A percentile compares a stretch with the other conserved stretches of the same genome.
Evolutionary conservation across 2,888 invertebrate genomes (phyloP).

Genomic region (Agriotes lineatus): DNA sequence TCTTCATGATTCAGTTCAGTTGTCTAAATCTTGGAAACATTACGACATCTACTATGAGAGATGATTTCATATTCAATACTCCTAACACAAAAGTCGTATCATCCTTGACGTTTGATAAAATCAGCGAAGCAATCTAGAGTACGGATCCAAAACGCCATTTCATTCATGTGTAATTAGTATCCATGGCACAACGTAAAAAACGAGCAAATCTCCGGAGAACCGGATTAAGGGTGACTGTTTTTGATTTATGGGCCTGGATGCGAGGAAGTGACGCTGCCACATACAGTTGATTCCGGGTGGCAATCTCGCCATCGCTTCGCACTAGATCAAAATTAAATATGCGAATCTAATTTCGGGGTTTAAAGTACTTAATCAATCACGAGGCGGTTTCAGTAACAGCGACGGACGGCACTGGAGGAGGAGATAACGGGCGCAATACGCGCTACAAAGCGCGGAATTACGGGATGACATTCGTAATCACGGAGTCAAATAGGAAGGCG

Average conservation of each 20-base stretch:
- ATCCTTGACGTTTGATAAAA: background rate
- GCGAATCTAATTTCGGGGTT: slow-evolving; percentile 65
- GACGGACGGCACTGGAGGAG: slow-evolving; percentile 49
- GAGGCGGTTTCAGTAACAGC: slow-evolving; percentile 50
- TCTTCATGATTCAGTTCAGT: too few relatives aligned
- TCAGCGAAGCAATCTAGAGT: background rate
- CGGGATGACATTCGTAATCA: slow-evolving; percentile 63
- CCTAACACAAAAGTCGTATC: background rate
- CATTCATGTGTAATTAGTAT: slow-evolving; percentile 65
- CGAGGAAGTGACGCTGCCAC: slow-evolving; percentile 60
- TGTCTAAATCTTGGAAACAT: too few relatives aligned
- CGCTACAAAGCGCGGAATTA: slow-evolving; percentile 57
- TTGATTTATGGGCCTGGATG: slow-evolving; percentile 64
- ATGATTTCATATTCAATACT: too few relatives aligned
- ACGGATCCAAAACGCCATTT: slow-evolving; percentile 59
- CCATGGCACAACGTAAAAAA: slow-evolving; percentile 57
- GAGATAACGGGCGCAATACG: slow-evolving; percentile 50
- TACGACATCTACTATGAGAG: too few relatives aligned
- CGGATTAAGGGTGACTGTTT: slow-evolving; percentile 64
- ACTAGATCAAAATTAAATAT: slow-evolving; percentile 63
- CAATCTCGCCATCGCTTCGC: slow-evolving; percentile 54
- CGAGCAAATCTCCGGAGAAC: slow-evolving; percentile 59
- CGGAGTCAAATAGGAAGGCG: slow-evolving; percentile 60
- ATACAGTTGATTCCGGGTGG: slow-evolving; percentile 52
- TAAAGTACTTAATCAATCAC: slow-evolving; percentile 66